Base-by-base conservation (phyloP, 1,140 invertebrate genomes). In the Spodoptera frugiperda region DNA sequence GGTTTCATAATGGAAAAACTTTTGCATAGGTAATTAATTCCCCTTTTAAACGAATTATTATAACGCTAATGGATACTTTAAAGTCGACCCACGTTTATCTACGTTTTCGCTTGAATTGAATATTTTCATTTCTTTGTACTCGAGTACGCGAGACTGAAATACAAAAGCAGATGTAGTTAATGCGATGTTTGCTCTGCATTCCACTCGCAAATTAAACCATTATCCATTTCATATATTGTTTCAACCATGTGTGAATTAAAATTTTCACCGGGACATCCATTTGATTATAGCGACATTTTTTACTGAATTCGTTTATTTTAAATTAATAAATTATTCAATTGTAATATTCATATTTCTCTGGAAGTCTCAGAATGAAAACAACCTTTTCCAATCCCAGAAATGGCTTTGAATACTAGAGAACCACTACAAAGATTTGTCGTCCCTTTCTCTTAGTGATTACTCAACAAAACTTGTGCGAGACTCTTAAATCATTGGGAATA, bases 11-110 rank as follows among this genome's bases (percentile, higher is more conserved):
- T 82, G 78, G 74, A 75, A 80, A 80, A 80, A 79, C 53, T 82
- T 82, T 76, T 71, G 46, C 63, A 70, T 74, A 61, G 74, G 53
- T 81, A 81, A 81, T 78, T 74, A 78, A 76, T 78, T 72, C 48
- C 55, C 54, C 65, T 30, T 57, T 74, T 77, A 61, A 61, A 54
- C 68, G n/a, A 63, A 65, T 77, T 74, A 73, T 67, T 61, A 65
- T 33, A 14, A 63, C 48, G 54, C n/a, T 53, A 49, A 68, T 51
- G n/a, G 48, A 68, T 17, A 30, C 11, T 68, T 51, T 53, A 33
- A 30, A 30, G 48, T 51, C 65, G 6, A 19, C 48, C 49, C 65
- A 53, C 21, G 48, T 65, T 48, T 10, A 65, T 25, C 19, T 46
- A 21, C 61, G 44, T 65, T 65, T 65, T 21, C 8, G 30, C 33